Evolutionary conservation across 1,140 invertebrate species (phyloP).

Genomic region (Brachystomella parvula): DNA sequence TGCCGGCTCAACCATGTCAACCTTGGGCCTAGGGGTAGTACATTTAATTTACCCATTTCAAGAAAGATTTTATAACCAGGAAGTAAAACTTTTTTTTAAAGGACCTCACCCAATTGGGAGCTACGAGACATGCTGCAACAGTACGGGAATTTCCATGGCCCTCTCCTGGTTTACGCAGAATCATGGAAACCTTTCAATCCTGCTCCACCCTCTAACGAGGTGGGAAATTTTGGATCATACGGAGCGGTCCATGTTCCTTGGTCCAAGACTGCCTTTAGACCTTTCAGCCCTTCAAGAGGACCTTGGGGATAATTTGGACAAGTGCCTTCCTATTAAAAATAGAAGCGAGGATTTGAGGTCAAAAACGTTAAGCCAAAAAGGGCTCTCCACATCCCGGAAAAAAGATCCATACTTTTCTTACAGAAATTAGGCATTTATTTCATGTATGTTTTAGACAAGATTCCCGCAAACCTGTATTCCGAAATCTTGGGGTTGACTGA

Average conservation of each 20-base stretch:
- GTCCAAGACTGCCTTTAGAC: constrained; percentile 4
- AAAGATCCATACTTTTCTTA: too few relatives aligned
- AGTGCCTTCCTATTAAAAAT: background rate
- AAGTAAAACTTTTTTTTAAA: background rate
- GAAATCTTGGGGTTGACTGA: too few relatives aligned
- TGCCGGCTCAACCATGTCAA: constrained; percentile 26
- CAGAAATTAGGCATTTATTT: too few relatives aligned
- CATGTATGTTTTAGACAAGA: too few relatives aligned
- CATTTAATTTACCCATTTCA: background rate
- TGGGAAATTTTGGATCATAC: constrained; percentile 16
- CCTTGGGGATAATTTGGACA: constrained; percentile 2
- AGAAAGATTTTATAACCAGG: background rate
- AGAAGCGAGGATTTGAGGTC: too few relatives aligned
- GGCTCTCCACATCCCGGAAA: too few relatives aligned
- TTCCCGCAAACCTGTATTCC: too few relatives aligned
- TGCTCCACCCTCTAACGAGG: constrained; percentile 12
- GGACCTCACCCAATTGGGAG: constrained; percentile 6
- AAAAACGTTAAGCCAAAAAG: too few relatives aligned
- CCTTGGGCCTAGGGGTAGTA: constrained; percentile 14
- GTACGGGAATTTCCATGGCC: background rate
- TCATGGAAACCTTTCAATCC: constrained; percentile 14
- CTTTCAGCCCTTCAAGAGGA: background rate
- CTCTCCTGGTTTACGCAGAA: constrained; percentile 15
- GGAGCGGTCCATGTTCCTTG: constrained; percentile 3
- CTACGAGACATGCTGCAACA: constrained; percentile 16